Evolutionary conservation across 2,113 vertebrate genomes (phyloP).

Genomic region (Plecturocebus donacophilus): DNA sequence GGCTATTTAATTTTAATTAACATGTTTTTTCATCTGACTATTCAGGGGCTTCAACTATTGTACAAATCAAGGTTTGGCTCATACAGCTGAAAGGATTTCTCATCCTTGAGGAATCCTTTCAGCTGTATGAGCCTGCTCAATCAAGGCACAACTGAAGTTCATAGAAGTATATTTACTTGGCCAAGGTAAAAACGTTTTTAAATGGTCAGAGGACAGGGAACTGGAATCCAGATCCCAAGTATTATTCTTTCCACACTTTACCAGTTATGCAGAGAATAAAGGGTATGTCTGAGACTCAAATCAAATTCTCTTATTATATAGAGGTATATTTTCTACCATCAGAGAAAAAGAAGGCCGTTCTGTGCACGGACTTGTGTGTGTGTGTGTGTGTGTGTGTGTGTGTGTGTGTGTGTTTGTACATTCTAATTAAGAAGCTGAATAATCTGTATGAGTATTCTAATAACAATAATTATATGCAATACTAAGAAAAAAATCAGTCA

Average conservation of each 20-base stretch:
- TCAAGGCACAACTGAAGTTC: background rate
- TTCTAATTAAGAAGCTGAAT: background rate
- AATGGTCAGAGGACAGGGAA: background rate
- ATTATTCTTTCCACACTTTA: background rate
- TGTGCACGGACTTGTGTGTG: fast-evolving
- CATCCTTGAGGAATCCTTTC: background rate
- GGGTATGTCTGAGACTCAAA: background rate
- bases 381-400: background rate
- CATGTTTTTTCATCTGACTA: background rate
- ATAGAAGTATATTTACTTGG: background rate
- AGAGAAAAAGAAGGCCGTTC: background rate
- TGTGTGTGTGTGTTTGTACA: background rate
- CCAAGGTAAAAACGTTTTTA: background rate
- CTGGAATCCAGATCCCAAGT: background rate
- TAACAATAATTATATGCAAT: background rate
- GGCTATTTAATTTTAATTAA: background rate
- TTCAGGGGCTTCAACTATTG: background rate
- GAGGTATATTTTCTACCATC: background rate
- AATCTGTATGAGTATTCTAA: background rate
- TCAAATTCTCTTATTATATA: background rate
- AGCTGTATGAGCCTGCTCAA: background rate
- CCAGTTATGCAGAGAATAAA: background rate
- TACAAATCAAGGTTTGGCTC: background rate
- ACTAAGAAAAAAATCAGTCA: background rate
- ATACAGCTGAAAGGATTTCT: background rate